Percentiles rank a stretch among this genome's conserved stretches.
Evolutionary conservation across 2,113 vertebrate species (phyloP).

Genomic region (Equus przewalskii): DNA sequence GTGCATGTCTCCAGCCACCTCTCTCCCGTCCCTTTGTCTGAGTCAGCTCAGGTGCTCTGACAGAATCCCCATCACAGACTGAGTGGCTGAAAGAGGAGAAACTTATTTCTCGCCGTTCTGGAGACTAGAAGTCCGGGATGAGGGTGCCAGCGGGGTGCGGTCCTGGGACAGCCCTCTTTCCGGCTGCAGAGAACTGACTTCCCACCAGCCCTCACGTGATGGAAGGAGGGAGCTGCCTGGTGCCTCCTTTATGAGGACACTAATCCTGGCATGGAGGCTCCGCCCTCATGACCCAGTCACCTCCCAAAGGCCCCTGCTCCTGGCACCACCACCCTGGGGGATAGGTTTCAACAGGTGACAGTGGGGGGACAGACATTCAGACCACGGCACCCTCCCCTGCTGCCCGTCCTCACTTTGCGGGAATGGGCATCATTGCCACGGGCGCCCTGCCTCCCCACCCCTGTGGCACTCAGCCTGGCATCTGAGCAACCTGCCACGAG

Average conservation of each 20-base stretch:
- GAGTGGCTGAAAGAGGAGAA: not conserved
- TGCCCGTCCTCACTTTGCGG: not conserved
- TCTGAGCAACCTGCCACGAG: not conserved
- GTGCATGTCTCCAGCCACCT: no score
- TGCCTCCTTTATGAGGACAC: no score
- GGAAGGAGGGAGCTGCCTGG: not conserved
- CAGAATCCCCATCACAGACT: not conserved
- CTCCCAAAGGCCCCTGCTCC: no score
- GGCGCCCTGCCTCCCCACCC: not conserved
- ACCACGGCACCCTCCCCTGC: not conserved
- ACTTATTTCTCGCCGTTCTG: not conserved
- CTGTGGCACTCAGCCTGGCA: not conserved
- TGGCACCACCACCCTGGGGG: no score
- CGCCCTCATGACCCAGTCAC: no score
- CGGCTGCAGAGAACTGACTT: not conserved
- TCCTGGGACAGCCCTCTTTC: no score
- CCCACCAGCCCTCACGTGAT: not conserved
- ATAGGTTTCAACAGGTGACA: not conserved
- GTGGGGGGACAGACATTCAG: not conserved
- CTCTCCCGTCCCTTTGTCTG: not conserved
- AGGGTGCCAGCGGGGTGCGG: no score
- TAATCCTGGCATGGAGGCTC: no score
- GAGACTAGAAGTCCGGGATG: not conserved
- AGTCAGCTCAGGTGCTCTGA: not conserved
- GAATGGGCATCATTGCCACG: accelerated